Percentiles rank a stretch among this genome's conserved stretches.
These are phyloP conservation scores for Mythimna lalbum DNA, from an alignment of 2,888 invertebrate species.

Conservation along the genomic window DNA sequence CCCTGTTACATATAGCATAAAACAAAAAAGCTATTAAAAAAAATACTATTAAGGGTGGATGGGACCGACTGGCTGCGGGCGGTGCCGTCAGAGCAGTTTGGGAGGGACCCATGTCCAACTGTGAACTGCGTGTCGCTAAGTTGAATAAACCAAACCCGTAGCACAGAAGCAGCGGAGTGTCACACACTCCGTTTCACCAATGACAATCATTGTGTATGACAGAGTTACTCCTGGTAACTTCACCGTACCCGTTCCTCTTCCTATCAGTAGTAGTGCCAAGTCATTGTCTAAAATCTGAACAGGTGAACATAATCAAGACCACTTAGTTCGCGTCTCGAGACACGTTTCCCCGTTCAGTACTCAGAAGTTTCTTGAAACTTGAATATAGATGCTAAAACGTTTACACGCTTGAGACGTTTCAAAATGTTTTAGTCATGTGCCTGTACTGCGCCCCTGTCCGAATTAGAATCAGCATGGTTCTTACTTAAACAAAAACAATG, in stretches of 20 bases:
- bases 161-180: too few species aligned
- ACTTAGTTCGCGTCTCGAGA: slow-evolving; percentile 36
- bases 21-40: too few species aligned
- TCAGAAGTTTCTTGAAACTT: slow-evolving; percentile 49
- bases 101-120: background rate
- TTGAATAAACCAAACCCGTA: background rate
- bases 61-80: background rate
- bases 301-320: slow-evolving; percentile 38
- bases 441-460: slow-evolving; percentile 22
- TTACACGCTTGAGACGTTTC: slow-evolving; percentile 35
- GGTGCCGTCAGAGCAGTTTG: too few species aligned
- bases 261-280: background rate
- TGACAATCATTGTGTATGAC: background rate
- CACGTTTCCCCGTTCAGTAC: slow-evolving; percentile 34
- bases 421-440: slow-evolving; percentile 33
- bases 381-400: slow-evolving; percentile 39
- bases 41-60: background rate
- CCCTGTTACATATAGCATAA: too few species aligned
- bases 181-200: background rate
- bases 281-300: slow-evolving; percentile 37
- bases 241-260: background rate
- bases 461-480: slow-evolving; percentile 35
- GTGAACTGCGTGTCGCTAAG: too few species aligned
- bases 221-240: background rate
- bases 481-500: slow-evolving; percentile 47